Percentiles rank a stretch among this genome's conserved stretches.
Evolutionary conservation across 2,888 invertebrate species (phyloP).

Genomic region (Nomada goodeniana): DNA sequence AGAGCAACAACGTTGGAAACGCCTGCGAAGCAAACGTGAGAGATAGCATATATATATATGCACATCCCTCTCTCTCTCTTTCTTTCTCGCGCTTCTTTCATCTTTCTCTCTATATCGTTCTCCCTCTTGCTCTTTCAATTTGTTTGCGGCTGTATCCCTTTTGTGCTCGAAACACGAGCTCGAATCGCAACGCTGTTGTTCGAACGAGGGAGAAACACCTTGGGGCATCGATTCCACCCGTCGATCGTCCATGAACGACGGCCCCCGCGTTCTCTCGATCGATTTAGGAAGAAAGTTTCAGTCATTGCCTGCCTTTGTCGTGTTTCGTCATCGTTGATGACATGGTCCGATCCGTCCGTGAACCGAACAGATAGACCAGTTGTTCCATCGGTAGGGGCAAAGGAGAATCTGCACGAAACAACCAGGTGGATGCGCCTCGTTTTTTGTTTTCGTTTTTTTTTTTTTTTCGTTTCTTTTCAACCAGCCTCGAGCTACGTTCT

Average conservation of each 20-base stretch:
- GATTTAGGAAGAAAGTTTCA: not conserved
- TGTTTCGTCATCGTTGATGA: no score
- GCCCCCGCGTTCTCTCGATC: not conserved
- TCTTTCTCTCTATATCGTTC: no score
- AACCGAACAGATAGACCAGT: not conserved
- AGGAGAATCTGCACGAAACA: not conserved
- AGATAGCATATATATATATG: not conserved
- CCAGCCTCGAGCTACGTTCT: slow-evolving; percentile 1
- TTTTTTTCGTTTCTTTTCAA: no score
- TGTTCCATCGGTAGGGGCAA: not conserved
- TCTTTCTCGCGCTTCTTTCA: not conserved
- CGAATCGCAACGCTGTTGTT: slow-evolving; percentile 26
- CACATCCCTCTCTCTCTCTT: not conserved
- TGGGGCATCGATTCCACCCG: slow-evolving; percentile 17
- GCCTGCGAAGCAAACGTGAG: slow-evolving; percentile 12
- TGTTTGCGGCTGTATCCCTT: slow-evolving; percentile 19
- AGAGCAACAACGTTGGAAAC: slow-evolving; percentile 1
- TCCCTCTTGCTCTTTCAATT: not conserved
- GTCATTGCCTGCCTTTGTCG: no score
- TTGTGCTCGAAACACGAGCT: slow-evolving; percentile 6
- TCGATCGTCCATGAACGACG: slow-evolving; percentile 18
- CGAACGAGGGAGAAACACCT: not conserved
- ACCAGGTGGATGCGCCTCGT: not conserved
- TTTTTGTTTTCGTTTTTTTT: no score
- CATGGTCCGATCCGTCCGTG: not conserved